phyloP scores from a whole-genome alignment of 2,888 invertebrate genomes.

The Sympetrum striolatum region DNA sequence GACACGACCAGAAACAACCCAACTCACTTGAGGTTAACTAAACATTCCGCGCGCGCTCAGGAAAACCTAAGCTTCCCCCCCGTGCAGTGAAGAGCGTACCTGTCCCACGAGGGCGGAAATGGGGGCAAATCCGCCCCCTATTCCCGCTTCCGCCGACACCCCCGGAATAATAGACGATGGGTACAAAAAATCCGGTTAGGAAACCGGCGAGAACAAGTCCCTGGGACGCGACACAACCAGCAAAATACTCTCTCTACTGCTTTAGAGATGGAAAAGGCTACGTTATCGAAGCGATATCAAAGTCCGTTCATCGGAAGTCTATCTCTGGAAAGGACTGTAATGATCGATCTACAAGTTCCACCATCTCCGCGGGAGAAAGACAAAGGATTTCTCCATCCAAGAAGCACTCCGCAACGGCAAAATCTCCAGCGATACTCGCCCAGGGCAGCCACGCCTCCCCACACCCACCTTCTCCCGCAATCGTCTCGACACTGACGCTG shows the following conservation, averaged over 20 bases:
- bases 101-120: neutral
- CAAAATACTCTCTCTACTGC: neutral
- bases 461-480: constrained; percentile 49
- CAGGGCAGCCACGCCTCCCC: constrained; percentile 29
- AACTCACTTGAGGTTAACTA: neutral
- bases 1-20: neutral
- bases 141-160: neutral
- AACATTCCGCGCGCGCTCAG: neutral
- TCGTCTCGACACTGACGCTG: constrained; percentile 43
- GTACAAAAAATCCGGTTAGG: neutral
- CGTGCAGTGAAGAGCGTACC: neutral
- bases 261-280: neutral
- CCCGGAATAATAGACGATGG: neutral
- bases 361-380: neutral
- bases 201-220: no score
- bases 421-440: neutral
- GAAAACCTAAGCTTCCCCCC: neutral
- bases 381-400: neutral
- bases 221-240: neutral
- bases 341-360: no score
- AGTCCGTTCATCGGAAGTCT: neutral
- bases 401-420: neutral
- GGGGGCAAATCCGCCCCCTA: neutral
- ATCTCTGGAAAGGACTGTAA: neutral
- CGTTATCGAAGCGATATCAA: neutral